phyloP scores from a whole-genome alignment of 2,113 vertebrate genomes.

The Urocynchramus pylzowi region DNA sequence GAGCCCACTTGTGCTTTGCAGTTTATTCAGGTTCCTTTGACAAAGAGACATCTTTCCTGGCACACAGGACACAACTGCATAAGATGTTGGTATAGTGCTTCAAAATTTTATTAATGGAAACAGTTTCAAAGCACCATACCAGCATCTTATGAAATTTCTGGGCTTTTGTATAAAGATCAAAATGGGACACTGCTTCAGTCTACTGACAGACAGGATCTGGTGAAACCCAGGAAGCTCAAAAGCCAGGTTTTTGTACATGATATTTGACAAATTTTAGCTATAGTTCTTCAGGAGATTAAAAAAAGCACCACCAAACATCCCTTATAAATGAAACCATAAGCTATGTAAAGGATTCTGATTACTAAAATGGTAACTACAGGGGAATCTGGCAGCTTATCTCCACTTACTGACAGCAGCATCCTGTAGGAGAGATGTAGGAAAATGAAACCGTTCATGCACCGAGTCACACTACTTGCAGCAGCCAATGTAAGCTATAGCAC shows the following conservation, averaged over 20 bases:
- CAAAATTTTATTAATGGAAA: not conserved
- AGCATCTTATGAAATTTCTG: not conserved
- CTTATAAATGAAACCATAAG: not conserved
- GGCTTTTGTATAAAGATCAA: not conserved
- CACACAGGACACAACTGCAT: not conserved
- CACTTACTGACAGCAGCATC: slow-evolving; percentile 11
- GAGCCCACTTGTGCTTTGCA: not conserved
- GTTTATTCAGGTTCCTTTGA: not conserved
- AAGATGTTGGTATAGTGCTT: not conserved
- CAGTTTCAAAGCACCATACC: not conserved
- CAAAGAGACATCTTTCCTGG: not conserved
- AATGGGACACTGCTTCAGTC: not conserved
- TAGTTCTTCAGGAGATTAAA: not conserved
- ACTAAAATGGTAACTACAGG: not conserved
- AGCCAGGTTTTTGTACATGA: not conserved
- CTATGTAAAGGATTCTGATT: not conserved
- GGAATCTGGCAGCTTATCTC: not conserved
- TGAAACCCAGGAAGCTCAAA: not conserved
- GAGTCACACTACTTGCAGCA: slow-evolving; percentile 18
- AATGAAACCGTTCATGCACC: slow-evolving; percentile 11
- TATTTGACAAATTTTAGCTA: not conserved
- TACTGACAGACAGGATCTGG: not conserved
- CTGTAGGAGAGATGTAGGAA: slow-evolving; percentile 22
- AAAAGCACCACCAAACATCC: not conserved
- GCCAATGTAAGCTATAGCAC: slow-evolving; percentile 44